Evolutionary conservation across 2,797 vertebrate genomes (phyloP), one percentile per base, ranked within the genome.

Genomic region (Tiaroga cobitis): DNA sequence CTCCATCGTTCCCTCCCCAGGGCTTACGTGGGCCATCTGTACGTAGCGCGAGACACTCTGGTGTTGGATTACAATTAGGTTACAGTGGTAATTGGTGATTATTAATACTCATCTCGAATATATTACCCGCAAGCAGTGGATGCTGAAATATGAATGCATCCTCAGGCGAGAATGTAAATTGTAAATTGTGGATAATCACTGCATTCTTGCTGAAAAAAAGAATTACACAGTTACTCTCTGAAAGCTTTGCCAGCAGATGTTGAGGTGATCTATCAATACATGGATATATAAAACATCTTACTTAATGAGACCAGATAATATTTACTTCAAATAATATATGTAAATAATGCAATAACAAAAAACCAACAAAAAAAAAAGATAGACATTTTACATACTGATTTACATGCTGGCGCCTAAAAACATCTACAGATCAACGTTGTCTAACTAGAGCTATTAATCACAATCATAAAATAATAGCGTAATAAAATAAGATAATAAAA

Each of bases 91-190:
- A 87, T 79, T 83, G 84, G 84, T 87, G 86, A 89, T 88, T 91
- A 90, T 90, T 85, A 90, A 88, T 75, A 77, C 80, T 81, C 80
- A 87, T 87, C 86, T 85, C 82, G 83, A 91, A 92, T 90, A 89
- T 41, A 90, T 92, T 88, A 91, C 76, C 86, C 84, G 88, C 89
- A 92, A 86, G 88, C 88, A 77, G 88, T 86, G 83, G 49, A 84
- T 86, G 68, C 90, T 93, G 68, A 91, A 94, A 94, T 91, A 93
- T 92, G 89, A 78, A 94, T 91, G 83, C 82, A 87, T 29, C 91
- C 87, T 80, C 72, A 87, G 87, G 91, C 85, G 68, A 32, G 82
- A 79, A 88, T 84, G 85, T 88, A 87, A 85, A 86, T 34, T 84
- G 85, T 88, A 87, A 85, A 86, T 34, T 82, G 59, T 69, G 76